A percentile compares a stretch with the other conserved stretches of the same genome.
These are phyloP conservation scores for Netelia inedita DNA, from an alignment of 2,888 invertebrate species.

Conservation along the genomic window DNA sequence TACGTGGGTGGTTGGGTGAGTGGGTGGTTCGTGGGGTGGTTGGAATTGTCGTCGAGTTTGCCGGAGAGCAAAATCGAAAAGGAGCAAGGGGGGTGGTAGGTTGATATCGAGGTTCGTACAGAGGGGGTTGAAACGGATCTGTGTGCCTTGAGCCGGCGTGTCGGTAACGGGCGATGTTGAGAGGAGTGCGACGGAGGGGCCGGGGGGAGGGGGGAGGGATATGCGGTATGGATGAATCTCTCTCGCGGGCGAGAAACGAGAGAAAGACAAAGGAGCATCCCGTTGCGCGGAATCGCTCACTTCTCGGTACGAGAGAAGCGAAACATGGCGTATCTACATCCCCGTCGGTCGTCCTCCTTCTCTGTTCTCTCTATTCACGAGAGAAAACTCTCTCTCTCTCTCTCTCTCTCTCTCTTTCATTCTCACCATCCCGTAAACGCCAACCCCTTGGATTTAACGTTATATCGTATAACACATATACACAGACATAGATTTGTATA, in stretches of 20 bases:
- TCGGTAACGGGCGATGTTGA: constrained; percentile 14
- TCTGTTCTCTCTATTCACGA: constrained; percentile 68
- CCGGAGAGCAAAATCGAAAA: constrained; percentile 57
- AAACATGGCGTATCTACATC: constrained; percentile 85
- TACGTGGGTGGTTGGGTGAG: constrained; percentile 44
- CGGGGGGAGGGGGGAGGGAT: neutral
- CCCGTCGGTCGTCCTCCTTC: constrained; percentile 67
- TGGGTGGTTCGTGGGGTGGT: neutral
- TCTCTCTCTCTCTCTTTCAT: constrained; percentile 36
- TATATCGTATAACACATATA: constrained; percentile 26
- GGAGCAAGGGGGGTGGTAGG: constrained; percentile 45
- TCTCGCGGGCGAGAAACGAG: constrained; percentile 75
- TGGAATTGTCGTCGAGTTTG: neutral
- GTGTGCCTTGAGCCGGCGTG: constrained; percentile 46
- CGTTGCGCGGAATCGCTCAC: constrained; percentile 81
- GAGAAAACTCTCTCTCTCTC: constrained; percentile 58
- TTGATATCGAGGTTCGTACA: constrained; percentile 26
- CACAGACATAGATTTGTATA: neutral
- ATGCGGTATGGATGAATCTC: constrained; percentile 44
- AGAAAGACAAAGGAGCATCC: constrained; percentile 84
- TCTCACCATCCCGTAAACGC: constrained; percentile 56
- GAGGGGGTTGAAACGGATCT: constrained; percentile 58
- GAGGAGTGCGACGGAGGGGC: too few relatives aligned
- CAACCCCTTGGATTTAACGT: constrained; percentile 54
- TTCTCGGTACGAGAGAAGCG: constrained; percentile 74